Evolutionary conservation across 1,140 invertebrate species (phyloP), one percentile per base, ranked within the genome.

Genomic region (Diuraphis noxia): DNA sequence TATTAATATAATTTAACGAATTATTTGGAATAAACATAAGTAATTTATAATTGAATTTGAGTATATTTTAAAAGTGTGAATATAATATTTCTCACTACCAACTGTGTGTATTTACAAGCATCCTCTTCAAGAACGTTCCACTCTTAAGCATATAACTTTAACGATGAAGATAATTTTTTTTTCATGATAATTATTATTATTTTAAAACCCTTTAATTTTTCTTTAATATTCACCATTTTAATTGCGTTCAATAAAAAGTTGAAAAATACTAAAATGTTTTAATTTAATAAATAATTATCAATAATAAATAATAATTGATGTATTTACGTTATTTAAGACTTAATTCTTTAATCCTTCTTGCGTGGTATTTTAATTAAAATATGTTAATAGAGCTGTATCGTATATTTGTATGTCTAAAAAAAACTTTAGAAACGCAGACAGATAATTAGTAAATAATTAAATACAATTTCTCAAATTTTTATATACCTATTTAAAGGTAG

Each of bases 281-380:
- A 41, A 41, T 84, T 84, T 40, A 38, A 79, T 79, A 38, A 43
- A 36, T 84, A 19, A 43, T 84, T 30, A 84, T 84, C 40, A 84
- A 36, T 84, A 84, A 84, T 43, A 19, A 10, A 84, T 41, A 84
- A 36, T 84, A 84, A 84, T 43, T n/a, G 23, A 84, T 41, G 5
- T 41, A 43, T 17, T n/a, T 84, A 84, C 30, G 7, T n/a, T 84
- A 17, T n/a, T 43, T 84, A 84, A 84, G 13, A 43, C 23, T 25
- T n/a, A 41, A 84, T 41, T n/a, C 21, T 82, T 82, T 79, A 79
- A 79, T 72, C 56, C 72, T 36, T 79, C 79, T 81, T 40, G 79
- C 38, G 23, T 81, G 30, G 38, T 81, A 81, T 40, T 81, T 81
- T 81, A 40, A 81, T 81, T 36, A 81, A 25, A 81, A 81, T 49